A percentile compares a stretch with the other conserved stretches of the same genome.
These are phyloP conservation scores for Eptesicus fuscus DNA, from an alignment of 2,113 vertebrate genomes.

Conservation along the genomic window DNA sequence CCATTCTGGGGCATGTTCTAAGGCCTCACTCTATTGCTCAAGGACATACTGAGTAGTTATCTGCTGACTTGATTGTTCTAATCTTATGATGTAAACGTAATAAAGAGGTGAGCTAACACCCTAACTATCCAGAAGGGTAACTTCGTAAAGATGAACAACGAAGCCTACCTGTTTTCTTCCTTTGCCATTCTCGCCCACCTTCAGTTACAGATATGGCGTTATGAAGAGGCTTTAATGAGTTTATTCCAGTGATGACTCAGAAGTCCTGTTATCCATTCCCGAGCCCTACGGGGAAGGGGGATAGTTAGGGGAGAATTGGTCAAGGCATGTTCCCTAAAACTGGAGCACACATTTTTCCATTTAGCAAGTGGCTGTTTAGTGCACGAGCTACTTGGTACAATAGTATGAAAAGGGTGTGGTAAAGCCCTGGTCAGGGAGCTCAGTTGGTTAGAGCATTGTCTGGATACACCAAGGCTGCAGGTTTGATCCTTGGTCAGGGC, in stretches of 20 bases:
- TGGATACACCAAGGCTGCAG: neutral
- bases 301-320: neutral
- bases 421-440: neutral
- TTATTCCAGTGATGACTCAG: conserved; percentile 41
- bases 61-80: conserved; percentile 46
- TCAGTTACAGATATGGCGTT: neutral
- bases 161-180: neutral
- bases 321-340: neutral
- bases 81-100: conserved; percentile 52
- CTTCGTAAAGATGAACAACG: conserved; percentile 11
- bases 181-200: neutral
- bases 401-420: neutral
- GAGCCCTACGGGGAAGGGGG: neutral
- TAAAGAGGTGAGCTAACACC: conserved; percentile 52
- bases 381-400: neutral
- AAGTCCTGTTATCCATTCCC: neutral
- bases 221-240: neutral
- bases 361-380: neutral
- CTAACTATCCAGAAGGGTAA: conserved; percentile 30
- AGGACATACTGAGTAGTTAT: neutral
- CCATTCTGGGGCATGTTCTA: conserved; percentile 5
- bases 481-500: neutral
- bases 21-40: conserved; percentile 30
- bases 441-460: neutral
- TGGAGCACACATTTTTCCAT: neutral